These are phyloP conservation scores for Epistrophella euchroma DNA, from an alignment of 2,888 invertebrate genomes.

Conservation along the genomic window DNA sequence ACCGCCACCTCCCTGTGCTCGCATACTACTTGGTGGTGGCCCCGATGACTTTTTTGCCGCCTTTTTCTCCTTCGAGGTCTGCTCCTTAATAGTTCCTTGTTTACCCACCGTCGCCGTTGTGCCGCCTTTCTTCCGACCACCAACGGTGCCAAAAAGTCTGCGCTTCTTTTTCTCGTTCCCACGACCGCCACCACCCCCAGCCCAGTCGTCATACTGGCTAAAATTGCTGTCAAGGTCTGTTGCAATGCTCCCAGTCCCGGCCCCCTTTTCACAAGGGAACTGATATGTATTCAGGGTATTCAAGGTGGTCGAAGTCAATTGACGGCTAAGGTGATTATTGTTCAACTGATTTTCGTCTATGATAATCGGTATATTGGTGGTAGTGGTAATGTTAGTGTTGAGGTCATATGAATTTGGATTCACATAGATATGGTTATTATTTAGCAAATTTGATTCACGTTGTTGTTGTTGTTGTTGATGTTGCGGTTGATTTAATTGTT, in stretches of 20 bases:
- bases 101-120: slow-evolving; percentile 32
- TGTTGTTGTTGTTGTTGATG: slow-evolving; percentile 73
- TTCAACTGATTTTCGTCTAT: slow-evolving; percentile 77
- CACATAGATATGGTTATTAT: slow-evolving; percentile 83
- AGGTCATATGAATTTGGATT: slow-evolving; percentile 82
- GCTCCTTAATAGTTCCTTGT: slow-evolving; percentile 66
- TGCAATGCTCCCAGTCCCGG: slow-evolving; percentile 81
- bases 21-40: slow-evolving; percentile 81
- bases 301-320: slow-evolving; percentile 81
- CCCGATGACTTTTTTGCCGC: slow-evolving; percentile 81
- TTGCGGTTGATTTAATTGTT: slow-evolving; percentile 68
- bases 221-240: slow-evolving; percentile 83
- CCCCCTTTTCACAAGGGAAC: slow-evolving; percentile 81
- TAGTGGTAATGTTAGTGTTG: slow-evolving; percentile 80
- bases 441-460: slow-evolving; percentile 76
- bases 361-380: slow-evolving; percentile 76
- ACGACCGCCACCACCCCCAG: slow-evolving; percentile 76
- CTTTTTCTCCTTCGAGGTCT: slow-evolving; percentile 78
- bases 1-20: slow-evolving; percentile 76
- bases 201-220: slow-evolving; percentile 82
- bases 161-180: slow-evolving; percentile 66
- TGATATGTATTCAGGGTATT: slow-evolving; percentile 83
- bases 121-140: slow-evolving; percentile 57
- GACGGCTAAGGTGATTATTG: slow-evolving; percentile 78
- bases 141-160: slow-evolving; percentile 73